Evolutionary conservation across 2,888 invertebrate species (phyloP).

Genomic region (Thymelicus lineola): DNA sequence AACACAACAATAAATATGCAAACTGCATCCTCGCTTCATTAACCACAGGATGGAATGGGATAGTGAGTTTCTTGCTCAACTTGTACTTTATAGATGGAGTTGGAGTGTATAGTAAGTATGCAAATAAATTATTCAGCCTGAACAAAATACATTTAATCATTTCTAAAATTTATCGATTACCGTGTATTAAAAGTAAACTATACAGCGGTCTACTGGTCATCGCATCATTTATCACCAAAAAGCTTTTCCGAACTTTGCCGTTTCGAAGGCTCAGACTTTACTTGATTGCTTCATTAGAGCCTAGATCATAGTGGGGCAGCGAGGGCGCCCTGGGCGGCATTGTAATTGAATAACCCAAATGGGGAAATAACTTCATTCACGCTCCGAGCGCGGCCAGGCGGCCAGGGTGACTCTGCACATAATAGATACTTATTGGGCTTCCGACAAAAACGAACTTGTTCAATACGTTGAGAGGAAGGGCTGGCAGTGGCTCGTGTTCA

Average conservation of each 20-base stretch:
- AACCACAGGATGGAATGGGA: not conserved
- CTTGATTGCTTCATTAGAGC: not conserved
- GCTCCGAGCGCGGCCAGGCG: not conserved
- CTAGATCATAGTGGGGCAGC: conserved; percentile 1
- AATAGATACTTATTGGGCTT: too few relatives aligned
- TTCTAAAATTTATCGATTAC: too few relatives aligned
- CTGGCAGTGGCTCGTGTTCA: too few relatives aligned
- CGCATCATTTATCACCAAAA: too few relatives aligned
- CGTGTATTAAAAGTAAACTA: too few relatives aligned
- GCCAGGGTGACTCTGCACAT: not conserved
- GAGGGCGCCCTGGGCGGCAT: not conserved
- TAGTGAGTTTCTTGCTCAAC: not conserved
- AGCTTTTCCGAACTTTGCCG: not conserved
- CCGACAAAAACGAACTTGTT: too few relatives aligned
- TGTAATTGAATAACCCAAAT: conserved; percentile 1
- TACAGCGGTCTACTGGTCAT: too few relatives aligned
- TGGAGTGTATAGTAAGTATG: too few relatives aligned
- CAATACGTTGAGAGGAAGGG: too few relatives aligned
- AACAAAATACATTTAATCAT: too few relatives aligned
- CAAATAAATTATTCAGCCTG: too few relatives aligned
- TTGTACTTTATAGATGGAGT: not conserved
- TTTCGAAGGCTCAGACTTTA: not conserved
- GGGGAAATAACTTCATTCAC: not conserved
- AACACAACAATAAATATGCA: conserved; percentile 19
- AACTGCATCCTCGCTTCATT: conserved; percentile 16